Evolutionary conservation across 2,113 vertebrate genomes (phyloP).

Genomic region (Thunnus thynnus): DNA sequence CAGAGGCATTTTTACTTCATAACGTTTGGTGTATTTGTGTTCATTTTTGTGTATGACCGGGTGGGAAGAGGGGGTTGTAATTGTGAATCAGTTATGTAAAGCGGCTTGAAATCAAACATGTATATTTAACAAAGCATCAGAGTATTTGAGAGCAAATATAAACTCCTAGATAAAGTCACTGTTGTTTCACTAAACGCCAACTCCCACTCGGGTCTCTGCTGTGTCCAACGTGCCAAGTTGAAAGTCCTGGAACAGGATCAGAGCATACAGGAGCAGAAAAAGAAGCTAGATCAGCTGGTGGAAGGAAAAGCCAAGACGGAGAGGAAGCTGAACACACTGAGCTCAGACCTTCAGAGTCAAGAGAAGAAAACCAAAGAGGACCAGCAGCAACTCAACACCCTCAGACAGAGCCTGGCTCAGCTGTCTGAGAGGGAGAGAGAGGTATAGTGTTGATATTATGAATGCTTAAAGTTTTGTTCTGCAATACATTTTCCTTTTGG

Average conservation of each 20-base stretch:
- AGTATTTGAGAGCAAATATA: neutral
- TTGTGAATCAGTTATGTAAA: neutral
- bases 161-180: slow-evolving; percentile 10
- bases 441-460: slow-evolving; percentile 72
- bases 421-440: slow-evolving; percentile 88
- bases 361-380: slow-evolving; percentile 83
- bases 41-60: neutral
- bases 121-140: neutral
- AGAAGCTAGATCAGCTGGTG: slow-evolving; percentile 85
- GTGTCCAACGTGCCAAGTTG: slow-evolving; percentile 84
- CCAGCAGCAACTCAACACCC: slow-evolving; percentile 76
- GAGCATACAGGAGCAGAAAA: slow-evolving; percentile 87
- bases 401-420: slow-evolving; percentile 87
- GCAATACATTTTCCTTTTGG: neutral
- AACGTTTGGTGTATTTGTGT: slow-evolving; percentile 8
- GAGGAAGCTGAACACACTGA: slow-evolving; percentile 82
- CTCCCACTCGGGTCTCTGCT: slow-evolving; percentile 5
- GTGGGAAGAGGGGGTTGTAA: neutral
- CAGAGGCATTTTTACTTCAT: slow-evolving; percentile 59
- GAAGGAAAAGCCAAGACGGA: slow-evolving; percentile 87
- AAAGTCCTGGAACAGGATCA: slow-evolving; percentile 90
- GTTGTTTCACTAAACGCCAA: slow-evolving; percentile 26
- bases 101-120: neutral
- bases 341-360: slow-evolving; percentile 84
- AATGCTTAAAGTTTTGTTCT: neutral